Percentiles rank a stretch among this genome's conserved stretches.
phyloP scores from a whole-genome alignment of 1,140 invertebrate species.

The Monochamus saltuarius region DNA sequence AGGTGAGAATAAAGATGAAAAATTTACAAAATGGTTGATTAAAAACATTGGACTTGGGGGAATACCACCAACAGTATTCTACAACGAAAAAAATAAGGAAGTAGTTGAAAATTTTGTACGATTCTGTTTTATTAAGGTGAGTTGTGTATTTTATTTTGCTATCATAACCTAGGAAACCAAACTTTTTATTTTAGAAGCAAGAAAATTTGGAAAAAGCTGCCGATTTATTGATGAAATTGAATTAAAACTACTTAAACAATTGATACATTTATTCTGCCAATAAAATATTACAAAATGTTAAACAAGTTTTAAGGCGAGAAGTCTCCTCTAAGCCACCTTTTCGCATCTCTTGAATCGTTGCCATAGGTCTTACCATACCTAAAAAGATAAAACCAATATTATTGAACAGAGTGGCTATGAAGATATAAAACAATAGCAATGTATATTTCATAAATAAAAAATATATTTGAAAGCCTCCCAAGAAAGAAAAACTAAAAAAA shows the following conservation, averaged over 20 bases:
- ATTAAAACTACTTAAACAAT: conserved; percentile 29
- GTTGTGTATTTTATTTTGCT: background rate
- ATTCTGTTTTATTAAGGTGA: conserved; percentile 92
- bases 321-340: conserved; percentile 61
- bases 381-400: conserved; percentile 35
- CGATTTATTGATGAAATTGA: conserved; percentile 65
- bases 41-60: conserved; percentile 90
- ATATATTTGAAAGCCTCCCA: too few relatives aligned
- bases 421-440: too few relatives aligned
- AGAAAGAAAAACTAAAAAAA: too few relatives aligned
- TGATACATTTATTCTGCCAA: background rate
- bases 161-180: conserved; percentile 6
- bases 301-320: conserved; percentile 35
- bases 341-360: conserved; percentile 67
- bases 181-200: conserved; percentile 63
- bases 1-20: conserved; percentile 81
- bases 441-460: too few relatives aligned
- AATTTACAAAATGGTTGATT: conserved; percentile 93
- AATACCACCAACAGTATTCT: conserved; percentile 95
- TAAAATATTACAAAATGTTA: background rate
- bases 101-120: conserved; percentile 87
- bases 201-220: conserved; percentile 72
- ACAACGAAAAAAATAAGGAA: conserved; percentile 76
- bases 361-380: conserved; percentile 73
- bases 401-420: too few relatives aligned